Evolutionary conservation across 2,797 vertebrate species (phyloP).

Genomic region (Micrastur ruficollis): DNA sequence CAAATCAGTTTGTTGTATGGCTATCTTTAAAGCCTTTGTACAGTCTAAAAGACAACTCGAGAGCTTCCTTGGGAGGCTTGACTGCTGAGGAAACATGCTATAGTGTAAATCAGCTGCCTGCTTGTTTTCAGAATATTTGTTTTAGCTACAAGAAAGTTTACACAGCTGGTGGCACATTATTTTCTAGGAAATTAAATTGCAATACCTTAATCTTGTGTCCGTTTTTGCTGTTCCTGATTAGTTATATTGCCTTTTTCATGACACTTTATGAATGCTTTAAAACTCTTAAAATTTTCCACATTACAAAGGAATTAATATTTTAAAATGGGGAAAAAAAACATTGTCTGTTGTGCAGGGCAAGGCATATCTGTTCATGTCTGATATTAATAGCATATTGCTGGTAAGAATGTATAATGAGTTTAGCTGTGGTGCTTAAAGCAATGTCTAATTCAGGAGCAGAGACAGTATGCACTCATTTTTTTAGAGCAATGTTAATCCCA

Average conservation of each 20-base stretch:
- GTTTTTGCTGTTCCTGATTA: neutral
- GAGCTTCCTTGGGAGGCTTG: neutral
- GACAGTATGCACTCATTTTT: neutral
- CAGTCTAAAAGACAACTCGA: neutral
- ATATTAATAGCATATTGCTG: neutral
- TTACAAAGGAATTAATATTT: neutral
- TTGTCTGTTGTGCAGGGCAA: neutral
- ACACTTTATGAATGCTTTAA: neutral
- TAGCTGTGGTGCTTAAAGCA: neutral
- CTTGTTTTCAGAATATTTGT: conserved; percentile 32
- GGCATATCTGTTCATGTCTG: neutral
- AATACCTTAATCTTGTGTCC: conserved; percentile 2
- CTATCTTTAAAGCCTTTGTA: neutral
- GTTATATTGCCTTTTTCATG: neutral
- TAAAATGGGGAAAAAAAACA: neutral
- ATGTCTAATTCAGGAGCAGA: neutral
- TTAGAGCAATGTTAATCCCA: neutral
- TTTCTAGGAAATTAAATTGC: conserved; percentile 47
- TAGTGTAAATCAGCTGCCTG: conserved; percentile 1
- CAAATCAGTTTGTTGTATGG: neutral
- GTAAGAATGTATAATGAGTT: neutral
- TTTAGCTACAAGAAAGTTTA: conserved; percentile 33
- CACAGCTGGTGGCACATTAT: conserved; percentile 39
- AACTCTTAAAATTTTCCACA: neutral
- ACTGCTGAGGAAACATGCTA: neutral